Evolutionary conservation across 2,797 vertebrate genomes (phyloP).

Genomic region (Malurus splendens): DNA sequence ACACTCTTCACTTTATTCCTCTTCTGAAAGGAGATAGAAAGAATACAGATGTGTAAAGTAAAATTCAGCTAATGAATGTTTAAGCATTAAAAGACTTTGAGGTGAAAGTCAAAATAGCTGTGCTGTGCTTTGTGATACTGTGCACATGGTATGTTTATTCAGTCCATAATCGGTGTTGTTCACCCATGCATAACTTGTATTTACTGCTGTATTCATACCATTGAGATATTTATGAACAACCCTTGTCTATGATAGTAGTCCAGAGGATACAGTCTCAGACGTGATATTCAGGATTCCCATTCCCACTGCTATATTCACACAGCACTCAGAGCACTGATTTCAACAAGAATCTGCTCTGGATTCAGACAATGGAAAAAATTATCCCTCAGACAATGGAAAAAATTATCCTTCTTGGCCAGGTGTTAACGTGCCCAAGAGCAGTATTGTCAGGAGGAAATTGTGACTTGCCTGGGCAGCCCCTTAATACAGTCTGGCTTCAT

Average conservation of each 20-base stretch:
- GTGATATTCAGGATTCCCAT: not conserved
- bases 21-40: conserved; percentile 36
- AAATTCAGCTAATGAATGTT: conserved; percentile 43
- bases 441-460: not conserved
- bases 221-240: conserved; percentile 8
- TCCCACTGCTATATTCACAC: not conserved
- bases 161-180: conserved; percentile 54
- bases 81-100: conserved; percentile 47
- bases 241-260: not conserved
- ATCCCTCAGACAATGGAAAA: not conserved
- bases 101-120: conserved; percentile 68
- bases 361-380: not conserved
- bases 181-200: conserved; percentile 21
- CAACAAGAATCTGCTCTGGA: not conserved
- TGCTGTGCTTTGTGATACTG: conserved; percentile 64
- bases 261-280: not conserved
- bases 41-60: conserved; percentile 21
- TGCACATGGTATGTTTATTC: conserved; percentile 60
- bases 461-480: not conserved
- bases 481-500: not conserved
- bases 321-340: not conserved
- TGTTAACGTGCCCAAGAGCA: not conserved
- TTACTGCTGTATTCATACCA: conserved; percentile 33
- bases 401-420: not conserved
- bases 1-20: conserved; percentile 19